A percentile compares a stretch with the other conserved stretches of the same genome.
phyloP scores from a whole-genome alignment of 2,797 vertebrate genomes.

The Delichon dasypus region DNA sequence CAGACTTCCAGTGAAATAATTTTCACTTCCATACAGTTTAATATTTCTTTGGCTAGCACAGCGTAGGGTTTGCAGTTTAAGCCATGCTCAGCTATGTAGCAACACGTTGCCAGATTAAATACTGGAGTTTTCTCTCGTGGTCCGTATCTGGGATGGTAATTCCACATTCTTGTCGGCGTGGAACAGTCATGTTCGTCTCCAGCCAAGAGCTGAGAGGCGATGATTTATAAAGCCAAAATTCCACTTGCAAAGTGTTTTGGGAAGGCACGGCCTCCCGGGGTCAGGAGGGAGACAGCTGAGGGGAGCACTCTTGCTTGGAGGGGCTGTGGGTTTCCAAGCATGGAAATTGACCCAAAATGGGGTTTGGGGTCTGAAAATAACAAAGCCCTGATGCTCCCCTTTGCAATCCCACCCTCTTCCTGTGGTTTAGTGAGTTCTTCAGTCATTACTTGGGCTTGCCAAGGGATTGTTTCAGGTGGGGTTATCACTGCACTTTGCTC shows the following conservation, averaged over 20 bases:
- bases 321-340: neutral
- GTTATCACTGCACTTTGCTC: neutral
- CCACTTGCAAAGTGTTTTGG: conserved; percentile 4
- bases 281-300: conserved; percentile 23
- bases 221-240: conserved; percentile 62
- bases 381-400: neutral
- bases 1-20: neutral
- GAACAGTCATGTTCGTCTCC: neutral
- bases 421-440: neutral
- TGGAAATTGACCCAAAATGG: neutral
- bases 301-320: neutral
- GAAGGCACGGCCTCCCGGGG: neutral
- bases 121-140: conserved; percentile 15
- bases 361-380: conserved; percentile 1
- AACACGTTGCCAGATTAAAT: conserved; percentile 43
- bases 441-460: neutral
- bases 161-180: neutral
- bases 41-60: conserved; percentile 5
- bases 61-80: neutral
- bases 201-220: neutral
- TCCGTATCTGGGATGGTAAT: conserved; percentile 6
- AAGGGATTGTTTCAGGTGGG: neutral
- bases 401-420: neutral
- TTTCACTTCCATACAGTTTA: conserved; percentile 24
- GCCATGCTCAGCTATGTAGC: neutral